Conservation (phyloP, 2,888 invertebrate species). For the Saturnia japonica region DNA sequence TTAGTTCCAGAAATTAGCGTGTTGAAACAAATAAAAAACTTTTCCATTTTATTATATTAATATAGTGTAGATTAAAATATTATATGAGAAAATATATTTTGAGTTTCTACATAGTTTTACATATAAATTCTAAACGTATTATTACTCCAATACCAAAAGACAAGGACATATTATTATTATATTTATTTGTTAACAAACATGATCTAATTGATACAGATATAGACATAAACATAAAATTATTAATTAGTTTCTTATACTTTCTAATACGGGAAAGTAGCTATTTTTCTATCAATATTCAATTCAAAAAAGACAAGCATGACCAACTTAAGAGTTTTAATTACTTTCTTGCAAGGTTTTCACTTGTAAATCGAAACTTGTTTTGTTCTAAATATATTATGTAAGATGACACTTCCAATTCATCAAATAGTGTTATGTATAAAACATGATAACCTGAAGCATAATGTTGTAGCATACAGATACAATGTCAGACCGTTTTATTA, state of each 20-base stretch:
- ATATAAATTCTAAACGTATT: not conserved
- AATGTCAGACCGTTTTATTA: slow-evolving; percentile 28
- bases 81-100: not conserved
- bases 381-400: not conserved
- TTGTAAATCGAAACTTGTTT: not conserved
- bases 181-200: not conserved
- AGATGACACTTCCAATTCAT: slow-evolving; percentile 7
- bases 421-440: slow-evolving; percentile 13
- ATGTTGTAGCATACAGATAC: slow-evolving; percentile 23
- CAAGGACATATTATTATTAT: not conserved
- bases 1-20: too few species aligned
- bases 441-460: slow-evolving; percentile 14
- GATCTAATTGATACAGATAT: too few species aligned
- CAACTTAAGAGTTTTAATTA: not conserved
- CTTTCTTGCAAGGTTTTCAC: not conserved
- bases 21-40: too few species aligned
- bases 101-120: not conserved
- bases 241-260: not conserved
- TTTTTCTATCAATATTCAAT: not conserved
- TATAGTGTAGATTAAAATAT: not conserved
- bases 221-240: too few species aligned
- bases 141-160: not conserved
- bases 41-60: not conserved
- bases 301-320: not conserved
- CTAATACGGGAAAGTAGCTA: not conserved